These are phyloP conservation scores for Lypha dubia DNA, from an alignment of 2,888 invertebrate genomes.

Conservation along the genomic window DNA sequence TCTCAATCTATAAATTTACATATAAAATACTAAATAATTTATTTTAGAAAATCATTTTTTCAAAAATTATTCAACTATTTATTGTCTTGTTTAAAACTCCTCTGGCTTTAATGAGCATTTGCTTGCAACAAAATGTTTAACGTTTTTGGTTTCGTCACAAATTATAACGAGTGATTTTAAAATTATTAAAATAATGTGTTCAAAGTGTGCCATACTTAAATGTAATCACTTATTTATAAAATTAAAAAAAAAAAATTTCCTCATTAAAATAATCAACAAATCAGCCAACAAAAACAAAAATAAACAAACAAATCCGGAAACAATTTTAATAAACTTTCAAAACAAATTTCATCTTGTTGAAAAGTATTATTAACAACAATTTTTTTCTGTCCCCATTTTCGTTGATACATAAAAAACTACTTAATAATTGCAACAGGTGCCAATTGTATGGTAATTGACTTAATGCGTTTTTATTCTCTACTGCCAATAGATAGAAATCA, in stretches of 20 bases:
- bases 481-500: neutral
- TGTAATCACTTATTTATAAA: neutral
- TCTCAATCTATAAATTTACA: neutral
- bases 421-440: slow-evolving; percentile 33
- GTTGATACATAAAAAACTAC: neutral
- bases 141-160: too few species aligned
- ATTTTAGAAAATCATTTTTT: too few species aligned
- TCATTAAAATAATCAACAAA: neutral
- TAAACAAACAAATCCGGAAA: slow-evolving; percentile 20
- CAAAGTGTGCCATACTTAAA: neutral
- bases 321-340: slow-evolving; percentile 5
- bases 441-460: slow-evolving; percentile 37
- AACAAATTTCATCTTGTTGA: neutral
- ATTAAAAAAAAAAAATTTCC: neutral
- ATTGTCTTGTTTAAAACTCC: too few species aligned
- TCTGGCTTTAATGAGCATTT: too few species aligned
- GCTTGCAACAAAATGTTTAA: too few species aligned
- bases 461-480: slow-evolving; percentile 1
- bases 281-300: neutral
- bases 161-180: neutral
- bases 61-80: too few species aligned
- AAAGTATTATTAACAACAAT: neutral
- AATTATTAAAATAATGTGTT: neutral
- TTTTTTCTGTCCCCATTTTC: neutral
- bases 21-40: neutral